phyloP scores from a whole-genome alignment of 1,140 invertebrate genomes.

The Theocolax elegans region DNA sequence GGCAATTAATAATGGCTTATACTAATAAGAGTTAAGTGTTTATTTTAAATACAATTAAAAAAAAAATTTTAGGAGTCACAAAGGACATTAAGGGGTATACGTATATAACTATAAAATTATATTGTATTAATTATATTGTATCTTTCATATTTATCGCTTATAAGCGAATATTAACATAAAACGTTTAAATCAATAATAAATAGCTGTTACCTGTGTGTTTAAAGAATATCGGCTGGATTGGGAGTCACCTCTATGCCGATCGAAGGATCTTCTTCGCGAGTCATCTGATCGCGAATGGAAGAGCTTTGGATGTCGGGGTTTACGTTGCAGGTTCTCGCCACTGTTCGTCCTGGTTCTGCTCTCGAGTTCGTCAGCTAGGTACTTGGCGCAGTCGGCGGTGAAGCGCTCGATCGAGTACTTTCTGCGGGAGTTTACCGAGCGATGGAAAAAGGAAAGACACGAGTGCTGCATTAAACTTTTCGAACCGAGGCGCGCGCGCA shows the following conservation, averaged over 20 bases:
- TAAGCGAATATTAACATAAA: too few species aligned
- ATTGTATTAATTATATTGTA: too few species aligned
- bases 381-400: slow-evolving; percentile 56
- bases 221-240: slow-evolving; percentile 60
- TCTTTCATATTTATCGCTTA: too few species aligned
- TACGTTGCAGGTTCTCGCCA: slow-evolving; percentile 51
- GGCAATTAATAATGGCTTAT: too few species aligned
- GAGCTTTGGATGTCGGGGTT: slow-evolving; percentile 57
- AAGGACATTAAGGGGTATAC: too few species aligned
- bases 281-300: slow-evolving; percentile 64
- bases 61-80: too few species aligned
- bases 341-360: slow-evolving; percentile 56
- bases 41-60: too few species aligned
- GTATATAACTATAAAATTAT: too few species aligned
- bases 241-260: slow-evolving; percentile 55
- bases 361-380: slow-evolving; percentile 55
- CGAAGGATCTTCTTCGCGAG: slow-evolving; percentile 60
- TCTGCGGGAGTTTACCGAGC: slow-evolving; percentile 27
- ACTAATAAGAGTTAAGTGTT: too few species aligned
- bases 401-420: slow-evolving; percentile 59
- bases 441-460: not conserved
- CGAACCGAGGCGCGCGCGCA: too few species aligned
- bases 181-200: not conserved
- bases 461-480: not conserved
- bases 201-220: slow-evolving; percentile 50